These are phyloP conservation scores for Paramuricea clavata DNA, from an alignment of 92 coral and sea anemone species.

Conservation along the genomic window DNA sequence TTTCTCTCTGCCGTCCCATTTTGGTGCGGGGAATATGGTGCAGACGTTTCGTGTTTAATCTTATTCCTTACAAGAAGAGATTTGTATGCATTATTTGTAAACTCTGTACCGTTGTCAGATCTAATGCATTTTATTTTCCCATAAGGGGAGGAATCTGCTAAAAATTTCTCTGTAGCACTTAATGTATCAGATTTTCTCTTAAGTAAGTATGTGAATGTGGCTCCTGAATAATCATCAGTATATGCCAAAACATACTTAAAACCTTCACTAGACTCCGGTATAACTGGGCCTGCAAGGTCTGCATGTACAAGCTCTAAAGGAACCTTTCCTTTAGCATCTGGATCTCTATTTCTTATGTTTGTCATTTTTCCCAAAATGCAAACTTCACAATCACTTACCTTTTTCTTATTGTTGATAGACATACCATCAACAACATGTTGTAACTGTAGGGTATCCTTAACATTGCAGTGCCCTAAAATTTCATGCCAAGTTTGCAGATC, in stretches of 20 bases:
- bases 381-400: too few species aligned
- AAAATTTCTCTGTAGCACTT: constrained; percentile 2
- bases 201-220: constrained; percentile 8
- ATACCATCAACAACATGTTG: constrained; percentile 57
- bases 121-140: constrained; percentile 42
- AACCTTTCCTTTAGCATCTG: constrained; percentile 41
- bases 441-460: constrained; percentile 30
- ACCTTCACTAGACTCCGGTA: constrained; percentile 27
- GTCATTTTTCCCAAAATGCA: constrained; percentile 37
- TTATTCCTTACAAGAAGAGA: background rate
- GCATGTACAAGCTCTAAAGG: constrained; percentile 50
- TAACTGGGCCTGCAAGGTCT: constrained; percentile 51
- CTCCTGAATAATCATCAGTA: constrained; percentile 58
- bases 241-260: constrained; percentile 33
- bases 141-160: constrained; percentile 18
- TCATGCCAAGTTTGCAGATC: constrained; percentile 46
- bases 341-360: constrained; percentile 37
- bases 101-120: constrained; percentile 38
- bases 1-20: constrained; percentile 10
- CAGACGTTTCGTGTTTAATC: constrained; percentile 16
- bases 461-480: constrained; percentile 49
- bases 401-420: constrained; percentile 41
- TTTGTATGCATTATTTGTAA: background rate
- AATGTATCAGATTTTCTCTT: constrained; percentile 27
- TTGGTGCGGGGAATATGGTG: constrained; percentile 18